Evolutionary conservation across 2,113 vertebrate genomes (phyloP).

Genomic region (Muntiacus muntjak): DNA sequence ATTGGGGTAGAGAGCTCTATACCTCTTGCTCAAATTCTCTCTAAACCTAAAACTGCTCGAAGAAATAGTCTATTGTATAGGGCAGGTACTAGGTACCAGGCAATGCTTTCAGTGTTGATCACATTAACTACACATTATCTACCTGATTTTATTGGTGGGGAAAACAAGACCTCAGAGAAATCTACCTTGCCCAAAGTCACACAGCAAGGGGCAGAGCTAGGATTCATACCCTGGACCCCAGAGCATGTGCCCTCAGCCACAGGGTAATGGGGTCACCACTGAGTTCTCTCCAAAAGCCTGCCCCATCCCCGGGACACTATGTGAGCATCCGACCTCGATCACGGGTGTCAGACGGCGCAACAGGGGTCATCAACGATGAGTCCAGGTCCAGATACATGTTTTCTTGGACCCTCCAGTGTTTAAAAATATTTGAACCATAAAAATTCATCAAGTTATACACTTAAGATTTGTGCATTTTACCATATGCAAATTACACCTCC

Average conservation of each 20-base stretch:
- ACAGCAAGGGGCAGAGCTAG: not conserved
- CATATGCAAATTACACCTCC: conserved; percentile 59
- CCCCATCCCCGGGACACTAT: not conserved
- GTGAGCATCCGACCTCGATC: not conserved
- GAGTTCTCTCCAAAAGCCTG: not conserved
- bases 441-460: conserved; percentile 58
- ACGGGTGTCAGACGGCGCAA: accelerated
- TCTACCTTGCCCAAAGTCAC: not conserved
- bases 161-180: conserved; percentile 12
- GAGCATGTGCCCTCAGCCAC: not conserved
- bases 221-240: not conserved
- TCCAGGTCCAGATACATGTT: conserved; percentile 8
- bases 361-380: not conserved
- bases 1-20: not conserved
- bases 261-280: not conserved
- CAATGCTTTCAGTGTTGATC: not conserved
- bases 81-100: not conserved
- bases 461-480: conserved; percentile 55
- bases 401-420: conserved; percentile 44
- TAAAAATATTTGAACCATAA: conserved; percentile 72
- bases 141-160: not conserved
- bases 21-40: not conserved
- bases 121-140: not conserved
- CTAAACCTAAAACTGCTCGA: not conserved
- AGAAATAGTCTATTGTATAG: not conserved